Evolutionary conservation across 2,797 vertebrate species (phyloP).

Genomic region (Ptychobarbus kaznakovi): DNA sequence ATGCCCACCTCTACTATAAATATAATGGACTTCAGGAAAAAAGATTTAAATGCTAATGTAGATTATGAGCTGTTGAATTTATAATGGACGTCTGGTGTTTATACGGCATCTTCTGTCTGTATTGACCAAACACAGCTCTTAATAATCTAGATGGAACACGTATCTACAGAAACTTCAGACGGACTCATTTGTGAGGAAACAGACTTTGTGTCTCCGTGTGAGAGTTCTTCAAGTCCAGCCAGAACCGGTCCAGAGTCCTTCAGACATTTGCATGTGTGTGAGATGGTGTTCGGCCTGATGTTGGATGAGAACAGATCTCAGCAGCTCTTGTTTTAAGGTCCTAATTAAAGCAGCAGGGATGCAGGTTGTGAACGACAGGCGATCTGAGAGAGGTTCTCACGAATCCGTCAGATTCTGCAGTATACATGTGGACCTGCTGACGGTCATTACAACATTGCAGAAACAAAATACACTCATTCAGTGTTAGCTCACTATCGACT

Average conservation of each 20-base stretch:
- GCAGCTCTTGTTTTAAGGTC: background rate
- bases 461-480: background rate
- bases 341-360: constrained; percentile 31
- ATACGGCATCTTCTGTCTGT: background rate
- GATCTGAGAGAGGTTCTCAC: constrained; percentile 13
- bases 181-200: background rate
- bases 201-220: background rate
- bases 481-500: background rate
- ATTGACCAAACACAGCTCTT: background rate
- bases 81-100: background rate
- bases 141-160: background rate
- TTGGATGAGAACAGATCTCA: background rate
- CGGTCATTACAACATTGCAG: background rate
- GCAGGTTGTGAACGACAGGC: background rate
- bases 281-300: background rate
- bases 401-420: background rate
- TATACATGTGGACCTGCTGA: background rate
- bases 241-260: background rate
- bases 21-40: background rate
- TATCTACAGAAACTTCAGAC: background rate
- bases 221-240: constrained; percentile 1
- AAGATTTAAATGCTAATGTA: background rate
- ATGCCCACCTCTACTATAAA: too few species aligned
- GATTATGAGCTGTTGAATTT: background rate
- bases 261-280: background rate